Percentiles rank a stretch among this genome's conserved stretches.
Evolutionary conservation across 2,113 vertebrate genomes (phyloP).

Genomic region (Fulica atra): DNA sequence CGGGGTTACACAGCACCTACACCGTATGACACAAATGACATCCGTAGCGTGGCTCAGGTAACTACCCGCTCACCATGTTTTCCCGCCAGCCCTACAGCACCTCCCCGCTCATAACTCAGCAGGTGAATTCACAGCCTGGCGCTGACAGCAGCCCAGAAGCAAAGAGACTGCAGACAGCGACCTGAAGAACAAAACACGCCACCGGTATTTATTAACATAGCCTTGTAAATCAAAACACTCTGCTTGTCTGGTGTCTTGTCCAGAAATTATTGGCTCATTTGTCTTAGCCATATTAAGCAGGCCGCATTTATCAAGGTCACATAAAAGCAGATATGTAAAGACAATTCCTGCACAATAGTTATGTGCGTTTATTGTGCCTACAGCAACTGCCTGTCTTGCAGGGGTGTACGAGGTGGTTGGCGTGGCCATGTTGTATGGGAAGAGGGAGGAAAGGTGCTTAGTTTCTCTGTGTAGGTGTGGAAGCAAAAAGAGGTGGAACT

Average conservation of each 20-base stretch:
- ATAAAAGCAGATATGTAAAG: constrained; percentile 27
- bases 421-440: background rate
- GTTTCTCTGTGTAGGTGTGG: background rate
- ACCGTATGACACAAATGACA: background rate
- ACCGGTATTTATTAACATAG: constrained; percentile 59
- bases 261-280: constrained; percentile 72
- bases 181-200: constrained; percentile 35
- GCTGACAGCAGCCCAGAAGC: background rate
- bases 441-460: background rate
- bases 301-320: constrained; percentile 56
- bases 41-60: background rate
- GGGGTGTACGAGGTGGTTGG: background rate
- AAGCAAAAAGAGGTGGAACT: background rate
- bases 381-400: background rate
- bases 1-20: background rate
- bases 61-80: background rate
- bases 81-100: background rate
- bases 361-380: background rate
- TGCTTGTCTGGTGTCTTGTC: constrained; percentile 55
- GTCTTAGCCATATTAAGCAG: constrained; percentile 64
- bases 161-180: background rate
- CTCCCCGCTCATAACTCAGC: background rate
- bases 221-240: constrained; percentile 69
- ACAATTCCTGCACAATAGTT: constrained; percentile 5
- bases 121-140: background rate